Base-by-base conservation (phyloP, 1,140 invertebrate genomes). In the Drosophila yakuba region DNA sequence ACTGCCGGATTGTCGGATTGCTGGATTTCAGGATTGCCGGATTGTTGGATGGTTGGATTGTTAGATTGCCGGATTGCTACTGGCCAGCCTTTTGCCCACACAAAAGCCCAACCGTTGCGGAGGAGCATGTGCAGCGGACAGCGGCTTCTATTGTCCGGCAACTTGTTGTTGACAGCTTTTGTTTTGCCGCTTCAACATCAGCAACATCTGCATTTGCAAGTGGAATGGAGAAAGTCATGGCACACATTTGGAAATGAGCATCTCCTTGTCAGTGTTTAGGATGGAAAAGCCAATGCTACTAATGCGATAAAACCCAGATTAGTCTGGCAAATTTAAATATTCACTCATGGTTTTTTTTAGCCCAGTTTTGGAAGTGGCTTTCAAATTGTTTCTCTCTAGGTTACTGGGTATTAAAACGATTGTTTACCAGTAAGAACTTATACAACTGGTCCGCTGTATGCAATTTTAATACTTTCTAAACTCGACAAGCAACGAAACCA, bases 121-220 rank as follows among this genome's bases (percentile, higher is more conserved):
- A 58, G 41, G 36, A 58, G 57, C 74, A 69, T 77, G 58, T 78
- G 75, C 84, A 88, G 69, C 78, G 84, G 76, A 72, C 68, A 60
- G 62, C 67, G 59, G 66, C 48, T 68, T 56, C 83, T 83, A 83
- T 88, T 88, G 83, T 88, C 81, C 76, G 51, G 64, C 84, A 83
- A 89, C 83, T 79, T 84, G 80, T 68, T 80, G 83, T 83, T 88
- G 84, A 84, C 84, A 88, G 84, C 67, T 74, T 79, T 86, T 86
- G 84, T 77, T 82, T 86, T 78, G 74, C 57, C 44, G 74, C 56
- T 62, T 50, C 44, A 44, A 68, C 61, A 68, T 76, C 73, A 76
- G 71, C 35, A 64, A 75, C 73, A 75, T 75, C 73, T 76, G 74
- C 61, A 76, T 75, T 67, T 71, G 67, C 51, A 47, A 20, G 50